phyloP scores from a whole-genome alignment of 2,797 vertebrate species.

The Nasua narica region DNA sequence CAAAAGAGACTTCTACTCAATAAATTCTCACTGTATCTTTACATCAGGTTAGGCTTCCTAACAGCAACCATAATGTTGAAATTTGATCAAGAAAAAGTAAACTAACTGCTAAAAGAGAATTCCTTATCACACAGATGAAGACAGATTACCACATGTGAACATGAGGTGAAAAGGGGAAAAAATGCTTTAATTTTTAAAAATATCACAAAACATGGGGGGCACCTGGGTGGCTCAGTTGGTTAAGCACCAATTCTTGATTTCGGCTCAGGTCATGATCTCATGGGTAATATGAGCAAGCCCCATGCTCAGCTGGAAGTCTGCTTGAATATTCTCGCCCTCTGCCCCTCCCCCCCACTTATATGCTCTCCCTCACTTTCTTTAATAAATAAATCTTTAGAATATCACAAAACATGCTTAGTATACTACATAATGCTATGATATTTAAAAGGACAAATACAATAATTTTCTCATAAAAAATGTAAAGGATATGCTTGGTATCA shows the following conservation, averaged over 20 bases:
- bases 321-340: not conserved
- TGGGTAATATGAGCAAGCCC: not conserved
- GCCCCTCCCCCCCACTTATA: not conserved
- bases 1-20: not conserved
- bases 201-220: not conserved
- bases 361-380: not conserved
- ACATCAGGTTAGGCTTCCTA: not conserved
- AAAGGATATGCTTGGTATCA: not conserved
- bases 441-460: not conserved
- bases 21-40: constrained; percentile 33
- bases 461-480: constrained; percentile 6
- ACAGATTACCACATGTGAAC: constrained; percentile 6
- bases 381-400: not conserved
- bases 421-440: not conserved
- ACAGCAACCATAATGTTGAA: not conserved
- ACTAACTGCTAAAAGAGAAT: not conserved
- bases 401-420: not conserved
- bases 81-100: constrained; percentile 2
- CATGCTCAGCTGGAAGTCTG: not conserved
- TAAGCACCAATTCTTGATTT: not conserved
- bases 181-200: not conserved
- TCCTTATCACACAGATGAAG: not conserved
- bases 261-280: not conserved
- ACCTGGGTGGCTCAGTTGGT: not conserved
- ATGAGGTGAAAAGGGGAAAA: not conserved